Conservation (phyloP, 2,113 vertebrate genomes). For the Ranitomeya imitator region DNA sequence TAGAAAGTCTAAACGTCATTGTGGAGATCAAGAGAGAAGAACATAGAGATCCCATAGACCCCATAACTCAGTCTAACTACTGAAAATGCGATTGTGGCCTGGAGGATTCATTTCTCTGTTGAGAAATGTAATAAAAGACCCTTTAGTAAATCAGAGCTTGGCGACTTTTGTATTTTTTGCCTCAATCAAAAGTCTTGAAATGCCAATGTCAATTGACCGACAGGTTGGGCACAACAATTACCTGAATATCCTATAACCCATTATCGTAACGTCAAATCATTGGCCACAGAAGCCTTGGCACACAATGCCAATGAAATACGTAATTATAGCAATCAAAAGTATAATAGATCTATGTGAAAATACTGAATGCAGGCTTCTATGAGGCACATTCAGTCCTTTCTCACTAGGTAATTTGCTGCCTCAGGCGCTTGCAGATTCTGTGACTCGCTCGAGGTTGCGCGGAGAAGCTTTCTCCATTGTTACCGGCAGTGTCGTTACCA, state of each 20-base stretch:
- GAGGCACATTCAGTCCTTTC: constrained; percentile 7
- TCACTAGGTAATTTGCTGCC: constrained; percentile 12
- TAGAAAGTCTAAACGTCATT: not conserved
- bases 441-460: not conserved
- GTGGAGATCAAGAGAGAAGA: not conserved
- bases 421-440: not conserved
- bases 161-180: not conserved
- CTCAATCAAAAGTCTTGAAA: not conserved
- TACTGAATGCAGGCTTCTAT: not conserved
- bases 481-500: not conserved
- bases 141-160: not conserved
- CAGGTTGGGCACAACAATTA: not conserved
- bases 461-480: constrained; percentile 7
- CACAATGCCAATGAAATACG: not conserved
- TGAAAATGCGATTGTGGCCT: not conserved
- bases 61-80: too few relatives aligned
- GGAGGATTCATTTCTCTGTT: not conserved
- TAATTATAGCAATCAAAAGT: constrained; percentile 14
- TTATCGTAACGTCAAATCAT: not conserved
- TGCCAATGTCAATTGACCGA: not conserved
- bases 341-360: constrained; percentile 10
- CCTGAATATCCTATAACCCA: not conserved
- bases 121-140: not conserved
- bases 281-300: not conserved
- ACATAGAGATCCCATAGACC: too few relatives aligned